These are phyloP conservation scores for Blera fallax DNA, from an alignment of 2,888 invertebrate genomes.

Conservation along the genomic window DNA sequence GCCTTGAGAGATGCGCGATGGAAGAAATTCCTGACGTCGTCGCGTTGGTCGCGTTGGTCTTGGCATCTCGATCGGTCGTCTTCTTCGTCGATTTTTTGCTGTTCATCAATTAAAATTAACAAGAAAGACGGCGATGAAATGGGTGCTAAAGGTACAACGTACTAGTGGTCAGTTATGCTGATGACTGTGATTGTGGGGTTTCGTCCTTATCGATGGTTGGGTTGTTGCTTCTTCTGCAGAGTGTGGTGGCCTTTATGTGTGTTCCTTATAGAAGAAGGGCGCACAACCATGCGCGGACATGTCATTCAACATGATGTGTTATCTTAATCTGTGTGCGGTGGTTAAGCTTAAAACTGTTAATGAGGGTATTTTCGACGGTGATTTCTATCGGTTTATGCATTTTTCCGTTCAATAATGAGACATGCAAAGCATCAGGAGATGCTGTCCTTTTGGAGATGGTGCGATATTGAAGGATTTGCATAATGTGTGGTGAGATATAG, in stretches of 20 bases:
- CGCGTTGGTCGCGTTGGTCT: too few species aligned
- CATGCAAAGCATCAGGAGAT: constrained; percentile 37
- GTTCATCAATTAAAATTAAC: constrained; percentile 72
- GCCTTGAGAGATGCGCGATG: constrained; percentile 70
- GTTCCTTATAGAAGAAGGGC: neutral
- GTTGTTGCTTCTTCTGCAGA: constrained; percentile 6
- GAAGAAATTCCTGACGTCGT: constrained; percentile 41
- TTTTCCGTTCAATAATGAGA: constrained; percentile 69
- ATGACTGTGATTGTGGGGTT: constrained; percentile 56
- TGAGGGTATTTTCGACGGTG: constrained; percentile 54
- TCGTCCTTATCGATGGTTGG: constrained; percentile 59
- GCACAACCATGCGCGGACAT: constrained; percentile 48
- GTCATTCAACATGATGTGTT: constrained; percentile 71
- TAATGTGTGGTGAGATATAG: neutral
- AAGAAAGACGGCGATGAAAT: constrained; percentile 40
- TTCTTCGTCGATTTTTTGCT: constrained; percentile 34
- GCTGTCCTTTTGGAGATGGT: neutral
- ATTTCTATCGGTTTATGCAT: constrained; percentile 52
- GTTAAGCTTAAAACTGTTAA: constrained; percentile 53
- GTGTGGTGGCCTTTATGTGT: constrained; percentile 43
- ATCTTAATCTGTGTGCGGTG: constrained; percentile 49
- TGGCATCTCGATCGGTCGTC: neutral
- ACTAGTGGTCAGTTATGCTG: constrained; percentile 63
- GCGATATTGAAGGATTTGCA: constrained; percentile 26
- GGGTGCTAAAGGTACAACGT: constrained; percentile 45